Evolutionary conservation across 2,797 vertebrate genomes (phyloP), one percentile per base, ranked within the genome.

Genomic region (Morelia viridis): DNA sequence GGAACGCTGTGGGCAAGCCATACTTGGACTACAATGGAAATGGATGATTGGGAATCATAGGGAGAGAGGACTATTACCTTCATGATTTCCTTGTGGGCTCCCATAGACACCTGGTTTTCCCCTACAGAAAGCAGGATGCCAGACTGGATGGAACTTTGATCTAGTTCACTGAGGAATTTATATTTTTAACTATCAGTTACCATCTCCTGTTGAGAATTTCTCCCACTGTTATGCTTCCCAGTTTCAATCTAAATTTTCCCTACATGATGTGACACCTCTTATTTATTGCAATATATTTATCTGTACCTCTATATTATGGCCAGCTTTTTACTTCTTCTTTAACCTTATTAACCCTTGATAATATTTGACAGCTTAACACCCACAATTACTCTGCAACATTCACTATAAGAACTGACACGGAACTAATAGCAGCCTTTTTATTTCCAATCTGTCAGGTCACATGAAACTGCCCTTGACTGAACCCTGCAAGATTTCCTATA

Each of bases 341-440:
- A 98, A 98, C 98, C 98, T 98, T 98, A 98, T 98, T 98, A 98
- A 98, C 97, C 98, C 97, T 97, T 98, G 96, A 97, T 96, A 96
- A 97, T 96, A 97, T 96, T 97, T 98, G 97, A 98, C 98, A 98
- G 97, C 96, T 98, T 98, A 97, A 98, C 98, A 97, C 97, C 96
- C 97, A 97, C 97, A 96, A 97, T 98, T 97, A 97, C 96, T 97
- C 97, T 96, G 92, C 95, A 97, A 96, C 95, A 96, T 97, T 97
- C 94, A 26, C 96, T 97, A 97, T 94, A 96, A 97, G 96, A 98
- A 97, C 96, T 94, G 97, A 98, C 93, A 95, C 96, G 97, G 97
- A 98, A 98, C 97, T 98, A 98, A 98, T 97, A 97, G 97, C 95
- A 96, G 97, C 93, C 97, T 97, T 98, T 98, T 98, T 97, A 97